phyloP scores from a whole-genome alignment of 2,113 vertebrate genomes.

The Anolis carolinensis region DNA sequence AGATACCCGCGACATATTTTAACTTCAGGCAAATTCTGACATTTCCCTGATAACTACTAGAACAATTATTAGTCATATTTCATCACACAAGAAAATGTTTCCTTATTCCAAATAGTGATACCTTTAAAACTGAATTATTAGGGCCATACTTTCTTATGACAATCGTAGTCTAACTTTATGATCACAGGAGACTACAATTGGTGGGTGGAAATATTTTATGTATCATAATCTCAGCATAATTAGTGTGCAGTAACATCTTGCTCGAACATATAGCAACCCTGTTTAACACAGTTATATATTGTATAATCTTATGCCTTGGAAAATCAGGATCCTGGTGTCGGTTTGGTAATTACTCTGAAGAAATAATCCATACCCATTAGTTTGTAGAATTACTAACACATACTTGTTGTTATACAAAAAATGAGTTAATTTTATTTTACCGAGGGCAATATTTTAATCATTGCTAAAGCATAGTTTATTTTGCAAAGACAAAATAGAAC shows the following conservation, averaged over 20 bases:
- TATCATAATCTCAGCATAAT: slow-evolving; percentile 8
- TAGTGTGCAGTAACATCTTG: neutral
- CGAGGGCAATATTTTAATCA: neutral
- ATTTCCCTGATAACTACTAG: neutral
- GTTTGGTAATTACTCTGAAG: slow-evolving; percentile 19
- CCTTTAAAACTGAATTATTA: neutral
- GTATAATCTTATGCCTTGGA: neutral
- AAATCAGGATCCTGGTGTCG: neutral
- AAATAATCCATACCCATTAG: slow-evolving; percentile 35
- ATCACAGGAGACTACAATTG: neutral
- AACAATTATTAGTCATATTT: neutral
- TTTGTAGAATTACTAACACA: slow-evolving; percentile 36
- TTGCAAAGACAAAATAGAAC: slow-evolving; percentile 8
- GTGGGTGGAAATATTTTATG: neutral
- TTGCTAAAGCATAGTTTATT: slow-evolving; percentile 20
- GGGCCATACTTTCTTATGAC: slow-evolving; percentile 17
- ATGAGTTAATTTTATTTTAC: slow-evolving; percentile 35
- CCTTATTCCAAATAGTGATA: neutral
- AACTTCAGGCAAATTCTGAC: slow-evolving; percentile 10
- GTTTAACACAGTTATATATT: neutral
- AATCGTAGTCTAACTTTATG: slow-evolving; percentile 1
- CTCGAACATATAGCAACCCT: neutral
- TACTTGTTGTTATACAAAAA: slow-evolving; percentile 26
- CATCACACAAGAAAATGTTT: neutral
- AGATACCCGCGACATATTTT: neutral